Base-by-base conservation (phyloP, 2,797 vertebrate genomes). In the Tiaroga cobitis region DNA sequence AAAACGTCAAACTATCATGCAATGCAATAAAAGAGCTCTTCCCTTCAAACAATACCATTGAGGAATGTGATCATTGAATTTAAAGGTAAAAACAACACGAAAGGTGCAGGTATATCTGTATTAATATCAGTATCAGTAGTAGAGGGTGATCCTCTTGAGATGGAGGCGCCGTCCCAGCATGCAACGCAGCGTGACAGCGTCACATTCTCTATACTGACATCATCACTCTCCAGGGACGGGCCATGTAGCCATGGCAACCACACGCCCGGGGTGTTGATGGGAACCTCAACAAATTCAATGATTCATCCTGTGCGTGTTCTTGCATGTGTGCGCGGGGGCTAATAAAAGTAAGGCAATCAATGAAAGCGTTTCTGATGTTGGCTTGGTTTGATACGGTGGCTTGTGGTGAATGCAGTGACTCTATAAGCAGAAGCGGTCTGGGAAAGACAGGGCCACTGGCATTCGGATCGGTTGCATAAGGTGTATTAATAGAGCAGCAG, bases 231-330 rank as follows among this genome's bases (percentile, higher is more conserved):
- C 90, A 83, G 86, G 91, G 91, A 93, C 88, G 86, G 86, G 85
- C 91, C 91, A 86, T 81, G 94, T 95, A 95, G 90, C 93, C 91
- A 94, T 93, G 92, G 92, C 90, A 95, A 91, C 94, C 89, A 86
- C 87, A 94, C 91, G 56, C 93, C 92, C 90, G 90, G 90, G 91
- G 91, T 77, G 83, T 63, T 80, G 84, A 86, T 88, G 83, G 41
- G 68, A 72, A 74, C 82, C 83, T 87, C 49, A 49, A 54, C 78
- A 19, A 87, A 92, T 90, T 89, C 93, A 94, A 90, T 90, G 88
- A 78, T 68, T 87, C 88, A 84, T 92, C 91, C 21, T 39, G 74
- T 88, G 88, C 90, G 89, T 92, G 89, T 26, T 49, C 69, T 56
- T n/a, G 29, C 29, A 18, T 65, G 74, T 37, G 51, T 46, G 29